Base-by-base conservation (phyloP, 2,888 invertebrate genomes). In the Glyphotaelius pellucidus region DNA sequence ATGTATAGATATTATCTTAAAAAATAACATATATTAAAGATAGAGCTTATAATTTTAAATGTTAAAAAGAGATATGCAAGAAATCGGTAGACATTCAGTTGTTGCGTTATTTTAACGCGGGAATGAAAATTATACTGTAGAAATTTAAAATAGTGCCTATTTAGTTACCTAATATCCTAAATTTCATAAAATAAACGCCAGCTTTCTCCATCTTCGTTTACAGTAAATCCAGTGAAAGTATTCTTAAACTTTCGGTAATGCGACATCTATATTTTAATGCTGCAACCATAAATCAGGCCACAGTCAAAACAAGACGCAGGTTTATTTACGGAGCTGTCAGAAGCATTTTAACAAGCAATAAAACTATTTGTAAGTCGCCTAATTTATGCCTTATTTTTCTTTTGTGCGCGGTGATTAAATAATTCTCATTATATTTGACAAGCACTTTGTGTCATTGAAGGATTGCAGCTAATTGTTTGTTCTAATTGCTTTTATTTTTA, bases 331-430 rank as follows among this genome's bases (percentile, higher is more conserved):
- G 35, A 19, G 84, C 42, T 31, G 83, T 35, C 90, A 52, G 12
- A 32, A 84, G 67, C 84, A 84, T 67, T 84, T 84, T 90, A 90
- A 90, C 90, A 90, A 90, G 90, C 90, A 90, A 90, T 90, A 90
- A 90, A 90, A 52, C 83, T 90, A 90, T 90, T 90, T 90, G 85
- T 90, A 84, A 47, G 52, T 30, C 31, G 30, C n/a, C 67, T 89
- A 89, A 89, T 89, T 89, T 89, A 89, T 79, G 35, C 12, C 19
- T 32, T 89, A 38, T 89, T 80, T 89, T 79, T 35, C 31, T 89
- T 47, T 87, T 52, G 67, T 89, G n/a, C 4, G 35, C 42, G 86
- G 86, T 47, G 42, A 86, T 86, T 30, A 47, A 86, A 86, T 42
- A 47, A 38, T 86, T 86, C 42, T 86, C 15, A 38, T 86, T 86